These are phyloP conservation scores for Pseudomyrmex dendroicus DNA, from an alignment of 1,140 invertebrate genomes.

Conservation along the genomic window DNA sequence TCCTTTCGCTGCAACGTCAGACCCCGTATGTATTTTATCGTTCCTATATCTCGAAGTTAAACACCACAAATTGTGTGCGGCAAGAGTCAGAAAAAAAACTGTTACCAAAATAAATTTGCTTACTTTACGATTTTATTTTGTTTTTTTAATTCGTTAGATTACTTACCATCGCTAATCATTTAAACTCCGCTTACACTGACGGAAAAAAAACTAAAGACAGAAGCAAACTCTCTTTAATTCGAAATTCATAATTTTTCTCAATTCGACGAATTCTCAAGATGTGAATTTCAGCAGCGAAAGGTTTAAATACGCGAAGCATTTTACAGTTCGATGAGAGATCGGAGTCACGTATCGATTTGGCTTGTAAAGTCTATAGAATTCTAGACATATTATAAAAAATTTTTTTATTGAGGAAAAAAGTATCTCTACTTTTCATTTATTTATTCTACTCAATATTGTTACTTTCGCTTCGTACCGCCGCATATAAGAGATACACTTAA, in stretches of 20 bases:
- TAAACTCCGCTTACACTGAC: background rate
- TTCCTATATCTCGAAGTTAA: too few species aligned
- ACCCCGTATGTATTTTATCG: background rate
- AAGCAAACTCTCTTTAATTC: background rate
- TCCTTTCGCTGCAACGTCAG: conserved; percentile 61
- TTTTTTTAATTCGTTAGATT: background rate
- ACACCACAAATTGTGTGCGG: background rate
- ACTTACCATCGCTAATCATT: background rate
- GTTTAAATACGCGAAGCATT: conserved; percentile 61
- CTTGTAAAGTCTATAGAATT: conserved; percentile 31
- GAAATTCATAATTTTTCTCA: background rate
- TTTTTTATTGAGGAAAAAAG: background rate
- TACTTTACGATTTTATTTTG: background rate
- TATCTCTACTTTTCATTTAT: conserved; percentile 7
- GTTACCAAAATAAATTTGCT: background rate
- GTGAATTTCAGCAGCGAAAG: conserved; percentile 57
- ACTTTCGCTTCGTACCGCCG: conserved; percentile 6
- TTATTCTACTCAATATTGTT: conserved; percentile 13
- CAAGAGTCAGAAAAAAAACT: background rate
- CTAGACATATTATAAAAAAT: conserved; percentile 15
- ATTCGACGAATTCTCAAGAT: background rate
- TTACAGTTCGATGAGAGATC: conserved; percentile 66
- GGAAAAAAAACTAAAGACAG: background rate
- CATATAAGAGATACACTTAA: conserved; percentile 5
- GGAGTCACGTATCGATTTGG: conserved; percentile 78